These are phyloP conservation scores for Eugnorisma glareosa DNA, from an alignment of 2,888 invertebrate genomes.

Conservation along the genomic window DNA sequence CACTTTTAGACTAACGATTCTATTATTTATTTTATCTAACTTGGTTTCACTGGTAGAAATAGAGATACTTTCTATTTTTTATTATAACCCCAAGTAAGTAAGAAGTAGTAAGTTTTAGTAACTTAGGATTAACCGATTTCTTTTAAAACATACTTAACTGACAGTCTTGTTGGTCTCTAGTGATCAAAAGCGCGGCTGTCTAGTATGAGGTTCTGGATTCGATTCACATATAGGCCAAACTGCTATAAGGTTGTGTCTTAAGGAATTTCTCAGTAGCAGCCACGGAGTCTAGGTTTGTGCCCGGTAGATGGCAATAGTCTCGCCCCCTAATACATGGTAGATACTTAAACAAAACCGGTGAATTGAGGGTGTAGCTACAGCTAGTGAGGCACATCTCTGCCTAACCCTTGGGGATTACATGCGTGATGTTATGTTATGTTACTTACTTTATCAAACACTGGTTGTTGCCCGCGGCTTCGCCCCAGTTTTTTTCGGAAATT, in stretches of 20 bases:
- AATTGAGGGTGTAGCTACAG: not conserved
- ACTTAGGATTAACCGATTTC: no score
- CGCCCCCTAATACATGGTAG: not conserved
- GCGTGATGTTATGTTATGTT: not conserved
- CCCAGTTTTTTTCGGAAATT: no score
- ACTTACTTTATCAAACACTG: not conserved
- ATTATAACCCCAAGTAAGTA: not conserved
- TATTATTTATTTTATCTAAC: not conserved
- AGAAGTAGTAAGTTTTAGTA: no score
- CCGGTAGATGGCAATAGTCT: not conserved
- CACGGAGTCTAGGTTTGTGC: no score
- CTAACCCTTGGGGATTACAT: not conserved
- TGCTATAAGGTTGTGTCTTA: not conserved
- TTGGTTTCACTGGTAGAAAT: not conserved
- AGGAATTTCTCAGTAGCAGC: not conserved
- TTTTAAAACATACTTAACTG: not conserved
- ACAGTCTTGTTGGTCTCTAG: not conserved
- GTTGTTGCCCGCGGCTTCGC: no score
- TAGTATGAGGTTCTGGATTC: not conserved
- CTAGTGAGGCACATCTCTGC: not conserved
- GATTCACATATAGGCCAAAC: not conserved
- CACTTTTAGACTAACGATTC: not conserved
- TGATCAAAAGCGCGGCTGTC: not conserved
- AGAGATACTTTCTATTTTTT: not conserved
- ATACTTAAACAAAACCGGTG: not conserved